Percentiles rank a stretch among this genome's conserved stretches.
Conservation (phyloP, 2,797 vertebrate species). For the Trachurus trachurus region DNA sequence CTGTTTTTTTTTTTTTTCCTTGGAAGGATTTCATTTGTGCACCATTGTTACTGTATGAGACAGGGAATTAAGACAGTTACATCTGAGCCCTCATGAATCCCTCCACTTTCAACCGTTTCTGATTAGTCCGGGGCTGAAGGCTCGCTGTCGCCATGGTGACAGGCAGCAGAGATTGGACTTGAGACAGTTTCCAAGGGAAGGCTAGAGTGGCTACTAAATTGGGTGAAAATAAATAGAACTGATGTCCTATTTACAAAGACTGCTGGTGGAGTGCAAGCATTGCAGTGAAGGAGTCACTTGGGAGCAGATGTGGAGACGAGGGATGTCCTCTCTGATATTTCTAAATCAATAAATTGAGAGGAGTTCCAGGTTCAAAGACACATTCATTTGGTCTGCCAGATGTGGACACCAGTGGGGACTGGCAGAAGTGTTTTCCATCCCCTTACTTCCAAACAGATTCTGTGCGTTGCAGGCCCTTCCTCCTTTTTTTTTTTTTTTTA, state of each 20-base stretch:
- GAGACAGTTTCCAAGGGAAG: slow-evolving; percentile 66
- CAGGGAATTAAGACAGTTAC: slow-evolving; percentile 59
- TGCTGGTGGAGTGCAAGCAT: slow-evolving; percentile 43
- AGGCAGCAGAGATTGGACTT: slow-evolving; percentile 67
- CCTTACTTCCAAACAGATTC: not conserved
- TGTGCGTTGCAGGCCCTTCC: not conserved
- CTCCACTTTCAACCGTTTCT: slow-evolving; percentile 63
- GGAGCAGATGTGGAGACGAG: slow-evolving; percentile 34
- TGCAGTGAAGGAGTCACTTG: slow-evolving; percentile 40
- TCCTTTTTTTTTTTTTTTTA: not conserved
- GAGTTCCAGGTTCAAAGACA: slow-evolving; percentile 19
- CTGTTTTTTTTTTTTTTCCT: not conserved
- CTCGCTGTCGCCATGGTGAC: slow-evolving; percentile 77
- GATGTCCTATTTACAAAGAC: slow-evolving; percentile 77
- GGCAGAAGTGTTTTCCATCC: not conserved
- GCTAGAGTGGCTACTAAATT: slow-evolving; percentile 67
- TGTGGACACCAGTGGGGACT: not conserved
- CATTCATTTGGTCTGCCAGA: not conserved
- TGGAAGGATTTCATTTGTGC: slow-evolving; percentile 29
- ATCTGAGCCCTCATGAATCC: slow-evolving; percentile 57
- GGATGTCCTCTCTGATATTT: slow-evolving; percentile 6
- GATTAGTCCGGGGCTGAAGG: slow-evolving; percentile 61
- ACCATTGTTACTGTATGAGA: slow-evolving; percentile 31
- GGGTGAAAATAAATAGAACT: slow-evolving; percentile 78
- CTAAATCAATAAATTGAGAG: slow-evolving; percentile 36